Evolutionary conservation across 2,888 invertebrate genomes (phyloP).

Genomic region (Limnephilus auricula): DNA sequence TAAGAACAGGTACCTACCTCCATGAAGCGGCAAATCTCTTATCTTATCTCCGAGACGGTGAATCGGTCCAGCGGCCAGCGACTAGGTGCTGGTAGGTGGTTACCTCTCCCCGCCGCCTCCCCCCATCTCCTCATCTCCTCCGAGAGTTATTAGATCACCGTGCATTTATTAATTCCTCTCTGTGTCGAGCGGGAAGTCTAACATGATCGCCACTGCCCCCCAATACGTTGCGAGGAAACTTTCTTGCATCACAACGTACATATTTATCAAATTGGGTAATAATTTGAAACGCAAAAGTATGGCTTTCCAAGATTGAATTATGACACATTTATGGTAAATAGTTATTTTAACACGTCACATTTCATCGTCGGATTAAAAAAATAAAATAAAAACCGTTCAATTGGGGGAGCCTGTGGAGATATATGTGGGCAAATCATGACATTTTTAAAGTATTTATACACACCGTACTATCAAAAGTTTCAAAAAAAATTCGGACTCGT

Average conservation of each 20-base stretch:
- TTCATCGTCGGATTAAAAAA: too few species aligned
- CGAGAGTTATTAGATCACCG: slow-evolving; percentile 41
- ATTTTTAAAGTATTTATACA: too few species aligned
- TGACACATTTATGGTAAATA: too few species aligned
- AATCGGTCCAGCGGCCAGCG: slow-evolving; percentile 21
- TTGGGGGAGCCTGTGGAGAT: too few species aligned
- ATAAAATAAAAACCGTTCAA: too few species aligned
- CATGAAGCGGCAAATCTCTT: slow-evolving; percentile 38
- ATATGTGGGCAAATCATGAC: too few species aligned
- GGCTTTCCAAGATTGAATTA: not conserved
- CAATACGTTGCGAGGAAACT: slow-evolving; percentile 13
- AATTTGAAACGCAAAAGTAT: not conserved
- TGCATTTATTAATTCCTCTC: slow-evolving; percentile 60
- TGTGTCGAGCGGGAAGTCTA: slow-evolving; percentile 44
- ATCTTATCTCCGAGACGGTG: slow-evolving; percentile 25
- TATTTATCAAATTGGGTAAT: not conserved
- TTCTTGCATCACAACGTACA: not conserved
- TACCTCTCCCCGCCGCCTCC: not conserved
- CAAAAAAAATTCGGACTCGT: too few species aligned
- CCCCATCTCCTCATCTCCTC: not conserved
- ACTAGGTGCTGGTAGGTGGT: not conserved
- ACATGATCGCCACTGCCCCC: slow-evolving; percentile 20
- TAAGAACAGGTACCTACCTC: slow-evolving; percentile 61
- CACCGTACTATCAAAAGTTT: too few species aligned
- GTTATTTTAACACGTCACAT: too few species aligned